Evolutionary conservation across 2,888 invertebrate genomes (phyloP).

Genomic region (Trissonchulus sp.): DNA sequence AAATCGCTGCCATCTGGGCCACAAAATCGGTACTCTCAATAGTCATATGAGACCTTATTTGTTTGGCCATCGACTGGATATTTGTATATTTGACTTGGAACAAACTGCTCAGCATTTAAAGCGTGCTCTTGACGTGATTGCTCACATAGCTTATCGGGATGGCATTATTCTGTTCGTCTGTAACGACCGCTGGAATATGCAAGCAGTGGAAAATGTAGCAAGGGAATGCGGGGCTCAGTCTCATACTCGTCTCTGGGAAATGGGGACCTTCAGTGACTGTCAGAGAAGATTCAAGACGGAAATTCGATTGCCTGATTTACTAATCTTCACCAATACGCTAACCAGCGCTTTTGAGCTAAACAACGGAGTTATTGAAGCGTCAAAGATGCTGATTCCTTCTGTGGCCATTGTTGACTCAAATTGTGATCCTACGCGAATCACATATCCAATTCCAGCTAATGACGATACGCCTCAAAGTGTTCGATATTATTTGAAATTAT

Average conservation of each 20-base stretch:
- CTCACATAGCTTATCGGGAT: slow-evolving; percentile 74
- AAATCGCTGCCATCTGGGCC: slow-evolving; percentile 68
- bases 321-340: slow-evolving; percentile 76
- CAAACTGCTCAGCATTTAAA: slow-evolving; percentile 76
- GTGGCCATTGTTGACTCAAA: slow-evolving; percentile 85
- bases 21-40: slow-evolving; percentile 81
- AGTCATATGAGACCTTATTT: slow-evolving; percentile 82
- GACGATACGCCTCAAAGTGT: slow-evolving; percentile 79
- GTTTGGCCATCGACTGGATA: slow-evolving; percentile 78
- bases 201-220: slow-evolving; percentile 76
- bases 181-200: slow-evolving; percentile 57
- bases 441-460: slow-evolving; percentile 95
- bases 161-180: slow-evolving; percentile 86
- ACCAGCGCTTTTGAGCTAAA: slow-evolving; percentile 61
- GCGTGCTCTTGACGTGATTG: slow-evolving; percentile 82
- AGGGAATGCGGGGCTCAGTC: slow-evolving; percentile 82
- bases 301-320: slow-evolving; percentile 84
- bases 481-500: slow-evolving; percentile 78
- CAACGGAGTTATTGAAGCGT: slow-evolving; percentile 71
- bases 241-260: slow-evolving; percentile 73
- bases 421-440: slow-evolving; percentile 83
- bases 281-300: slow-evolving; percentile 61
- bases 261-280: slow-evolving; percentile 79
- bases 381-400: slow-evolving; percentile 84
- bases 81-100: slow-evolving; percentile 86